Evolutionary conservation across 2,113 vertebrate genomes (phyloP).

Genomic region (Oreochromis tanganicae): DNA sequence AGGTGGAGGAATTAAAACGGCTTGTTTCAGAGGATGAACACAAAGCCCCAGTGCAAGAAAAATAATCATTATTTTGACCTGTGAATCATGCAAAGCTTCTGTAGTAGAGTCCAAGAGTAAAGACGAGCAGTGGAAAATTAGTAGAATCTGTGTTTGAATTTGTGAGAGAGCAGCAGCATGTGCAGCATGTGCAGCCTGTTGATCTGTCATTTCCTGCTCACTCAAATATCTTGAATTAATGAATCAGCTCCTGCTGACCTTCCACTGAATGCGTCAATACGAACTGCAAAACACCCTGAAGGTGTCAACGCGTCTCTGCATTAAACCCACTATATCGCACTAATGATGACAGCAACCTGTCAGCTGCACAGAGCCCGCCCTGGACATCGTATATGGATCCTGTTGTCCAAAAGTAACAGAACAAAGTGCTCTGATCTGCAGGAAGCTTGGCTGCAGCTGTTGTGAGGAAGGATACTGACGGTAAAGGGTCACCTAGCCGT

Average conservation of each 20-base stretch:
- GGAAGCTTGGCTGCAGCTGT: conserved; percentile 22
- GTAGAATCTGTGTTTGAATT: background rate
- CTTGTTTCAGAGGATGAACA: background rate
- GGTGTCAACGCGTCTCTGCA: background rate
- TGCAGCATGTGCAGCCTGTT: background rate
- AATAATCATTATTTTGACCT: fast-evolving
- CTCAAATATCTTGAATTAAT: background rate
- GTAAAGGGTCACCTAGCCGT: background rate
- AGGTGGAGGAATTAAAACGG: background rate
- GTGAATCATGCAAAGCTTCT: background rate
- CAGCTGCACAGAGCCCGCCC: background rate
- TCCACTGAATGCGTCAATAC: background rate
- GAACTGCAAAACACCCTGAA: background rate
- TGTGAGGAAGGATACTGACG: background rate
- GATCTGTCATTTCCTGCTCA: background rate
- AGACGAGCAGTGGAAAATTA: background rate
- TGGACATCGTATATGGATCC: background rate
- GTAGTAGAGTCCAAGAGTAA: background rate
- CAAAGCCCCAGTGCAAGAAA: background rate
- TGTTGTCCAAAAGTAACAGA: background rate
- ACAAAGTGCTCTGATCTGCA: background rate
- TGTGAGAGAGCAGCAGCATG: background rate
- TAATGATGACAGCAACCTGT: background rate
- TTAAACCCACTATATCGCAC: background rate
- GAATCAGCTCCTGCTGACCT: background rate